Evolutionary conservation across 2,888 invertebrate genomes (phyloP), one percentile per base, ranked within the genome.

Genomic region (Vanessa cardui): DNA sequence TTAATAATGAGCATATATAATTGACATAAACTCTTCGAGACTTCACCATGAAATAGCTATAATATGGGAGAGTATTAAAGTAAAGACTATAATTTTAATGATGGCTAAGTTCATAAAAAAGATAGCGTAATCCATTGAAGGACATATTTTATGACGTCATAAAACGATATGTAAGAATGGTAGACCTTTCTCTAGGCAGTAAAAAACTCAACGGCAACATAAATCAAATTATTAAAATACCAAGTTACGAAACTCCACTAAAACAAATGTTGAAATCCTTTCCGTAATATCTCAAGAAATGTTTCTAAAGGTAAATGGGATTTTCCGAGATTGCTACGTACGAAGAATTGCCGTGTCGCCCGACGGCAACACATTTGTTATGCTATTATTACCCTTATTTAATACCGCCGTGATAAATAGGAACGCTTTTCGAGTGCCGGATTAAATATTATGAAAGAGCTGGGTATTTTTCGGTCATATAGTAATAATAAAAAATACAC

Each of bases 321-420:
- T 64, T 68, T 68, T 58, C 66, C 66, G 71, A 72, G 64, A 66
- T 70, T 66, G 70, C 73, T 73, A 66, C 72, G 70, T 73, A 68
- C 66, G 70, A 76, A 75, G 76, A 77, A 81, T 82, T 80, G 82
- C 66, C 66, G 52, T 82, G 80, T 80, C 75, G 76, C 79, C 76
- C 79, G 78, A 73, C 80, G 78, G 80, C 79, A 79, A 77, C 82
- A 79, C 84, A 88, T 88, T 87, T 84, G 84, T 87, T 86, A 87
- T 83, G 80, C 82, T 80, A 86, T 87, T 88, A 88, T 88, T 82
- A 84, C 83, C 83, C 85, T 86, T 88, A 88, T 87, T 87, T 88
- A 87, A 88, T 86, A 83, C 81, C 75, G 73, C 76, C 70, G 80
- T 87, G 85, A 88, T 85, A 87, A 86, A 88, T 88, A 86, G 77